phyloP scores from a whole-genome alignment of 2,797 vertebrate genomes.

The Phoxinus dragarum region DNA sequence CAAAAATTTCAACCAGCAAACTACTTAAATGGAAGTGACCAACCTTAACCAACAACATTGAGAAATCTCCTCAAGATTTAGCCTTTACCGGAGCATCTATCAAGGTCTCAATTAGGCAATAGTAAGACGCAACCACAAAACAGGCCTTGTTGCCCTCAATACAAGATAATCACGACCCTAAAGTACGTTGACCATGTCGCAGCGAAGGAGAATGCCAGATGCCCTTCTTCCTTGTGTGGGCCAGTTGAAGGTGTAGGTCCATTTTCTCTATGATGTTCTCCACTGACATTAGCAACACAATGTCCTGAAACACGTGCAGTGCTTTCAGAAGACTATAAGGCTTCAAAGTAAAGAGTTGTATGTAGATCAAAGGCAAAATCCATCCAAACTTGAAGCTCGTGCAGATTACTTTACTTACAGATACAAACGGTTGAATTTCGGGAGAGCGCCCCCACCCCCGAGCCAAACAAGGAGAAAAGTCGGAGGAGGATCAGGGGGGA shows the following conservation, averaged over 20 bases:
- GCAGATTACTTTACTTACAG: slow-evolving; percentile 62
- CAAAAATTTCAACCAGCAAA: slow-evolving; percentile 24
- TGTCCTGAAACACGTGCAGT: slow-evolving; percentile 60
- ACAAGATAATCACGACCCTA: slow-evolving; percentile 23
- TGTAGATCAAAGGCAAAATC: slow-evolving; percentile 67
- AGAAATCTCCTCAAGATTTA: slow-evolving; percentile 34
- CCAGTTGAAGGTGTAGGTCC: slow-evolving; percentile 24
- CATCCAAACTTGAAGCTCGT: slow-evolving; percentile 62
- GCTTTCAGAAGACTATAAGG: slow-evolving; percentile 76
- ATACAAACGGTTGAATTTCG: slow-evolving; percentile 45
- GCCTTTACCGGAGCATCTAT: slow-evolving; percentile 29
- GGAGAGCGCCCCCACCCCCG: slow-evolving; percentile 52
- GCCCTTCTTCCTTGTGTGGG: slow-evolving; percentile 32
- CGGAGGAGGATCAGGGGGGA: slow-evolving; percentile 33
- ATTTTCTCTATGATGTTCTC: slow-evolving; percentile 48
- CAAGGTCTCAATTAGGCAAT: slow-evolving; percentile 36
- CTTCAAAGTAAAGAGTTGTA: slow-evolving; percentile 71
- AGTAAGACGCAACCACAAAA: slow-evolving; percentile 37
- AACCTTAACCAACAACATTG: slow-evolving; percentile 44
- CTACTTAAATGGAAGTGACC: slow-evolving; percentile 40
- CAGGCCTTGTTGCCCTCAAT: slow-evolving; percentile 34
- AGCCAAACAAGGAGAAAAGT: slow-evolving; percentile 48
- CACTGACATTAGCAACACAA: slow-evolving; percentile 51
- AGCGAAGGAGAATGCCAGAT: slow-evolving; percentile 21
- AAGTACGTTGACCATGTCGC: not conserved